A percentile compares a stretch with the other conserved stretches of the same genome.
Evolutionary conservation across 2,113 vertebrate species (phyloP).

Genomic region (Bothrops jararaca): DNA sequence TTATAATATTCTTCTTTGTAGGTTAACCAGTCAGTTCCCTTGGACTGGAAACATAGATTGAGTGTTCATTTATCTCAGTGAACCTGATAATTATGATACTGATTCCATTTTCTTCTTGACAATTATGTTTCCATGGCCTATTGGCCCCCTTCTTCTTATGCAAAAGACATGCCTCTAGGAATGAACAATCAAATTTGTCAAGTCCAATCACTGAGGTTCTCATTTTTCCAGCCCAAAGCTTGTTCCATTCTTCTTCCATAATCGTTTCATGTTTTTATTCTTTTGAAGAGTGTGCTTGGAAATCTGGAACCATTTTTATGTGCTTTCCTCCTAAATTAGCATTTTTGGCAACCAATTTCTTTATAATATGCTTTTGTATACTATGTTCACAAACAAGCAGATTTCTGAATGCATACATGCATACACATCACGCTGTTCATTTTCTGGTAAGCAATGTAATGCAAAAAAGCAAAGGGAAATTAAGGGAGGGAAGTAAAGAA

Average conservation of each 20-base stretch:
- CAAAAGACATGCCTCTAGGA: neutral
- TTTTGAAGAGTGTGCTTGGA: neutral
- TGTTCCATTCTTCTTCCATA: neutral
- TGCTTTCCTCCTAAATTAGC: neutral
- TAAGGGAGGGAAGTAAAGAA: too few species aligned
- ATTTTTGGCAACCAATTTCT: neutral
- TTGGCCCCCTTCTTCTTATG: neutral
- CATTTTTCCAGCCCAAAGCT: neutral
- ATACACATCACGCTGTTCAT: neutral
- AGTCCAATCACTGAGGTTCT: neutral
- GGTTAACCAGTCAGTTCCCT: neutral
- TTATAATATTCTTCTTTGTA: neutral
- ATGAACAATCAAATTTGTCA: neutral
- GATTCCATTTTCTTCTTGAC: neutral
- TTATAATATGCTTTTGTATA: neutral
- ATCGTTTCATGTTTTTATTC: neutral
- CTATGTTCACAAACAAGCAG: neutral
- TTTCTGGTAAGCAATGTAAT: neutral
- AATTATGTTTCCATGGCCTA: neutral
- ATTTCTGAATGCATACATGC: neutral
- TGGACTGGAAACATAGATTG: neutral
- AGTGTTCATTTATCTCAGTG: neutral
- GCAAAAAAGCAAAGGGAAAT: neutral
- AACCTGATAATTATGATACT: neutral
- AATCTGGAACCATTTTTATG: neutral